Evolutionary conservation across 2,113 vertebrate species (phyloP).

Genomic region (Tenebrosternarchus preto): DNA sequence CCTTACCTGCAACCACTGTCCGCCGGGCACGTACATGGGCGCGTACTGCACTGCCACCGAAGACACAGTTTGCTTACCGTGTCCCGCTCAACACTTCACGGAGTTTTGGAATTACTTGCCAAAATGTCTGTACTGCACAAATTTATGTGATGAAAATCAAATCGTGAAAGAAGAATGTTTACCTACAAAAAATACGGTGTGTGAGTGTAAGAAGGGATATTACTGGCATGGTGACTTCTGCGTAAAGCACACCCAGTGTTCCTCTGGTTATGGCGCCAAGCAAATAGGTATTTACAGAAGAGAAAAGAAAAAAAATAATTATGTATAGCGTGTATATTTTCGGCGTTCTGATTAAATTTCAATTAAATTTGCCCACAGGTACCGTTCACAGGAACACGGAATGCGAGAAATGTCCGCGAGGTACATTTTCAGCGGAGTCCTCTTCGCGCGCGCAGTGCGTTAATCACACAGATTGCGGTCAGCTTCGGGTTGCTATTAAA

Average conservation of each 20-base stretch:
- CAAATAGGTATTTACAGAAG: conserved; percentile 51
- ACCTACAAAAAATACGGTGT: conserved; percentile 60
- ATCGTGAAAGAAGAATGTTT: conserved; percentile 67
- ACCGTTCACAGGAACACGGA: conserved; percentile 58
- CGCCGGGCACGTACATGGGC: conserved; percentile 58
- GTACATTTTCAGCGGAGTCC: conserved; percentile 63
- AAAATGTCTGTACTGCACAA: conserved; percentile 71
- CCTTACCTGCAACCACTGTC: conserved; percentile 64
- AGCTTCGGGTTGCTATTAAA: conserved; percentile 31
- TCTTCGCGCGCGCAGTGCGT: conserved; percentile 60
- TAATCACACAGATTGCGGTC: conserved; percentile 64
- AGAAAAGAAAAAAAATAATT: too few species aligned
- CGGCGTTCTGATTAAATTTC: too few species aligned
- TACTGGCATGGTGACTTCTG: conserved; percentile 63
- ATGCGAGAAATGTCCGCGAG: conserved; percentile 63
- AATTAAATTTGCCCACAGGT: conserved; percentile 53
- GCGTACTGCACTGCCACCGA: conserved; percentile 58
- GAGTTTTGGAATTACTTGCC: conserved; percentile 71
- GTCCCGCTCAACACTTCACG: conserved; percentile 61
- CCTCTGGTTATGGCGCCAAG: conserved; percentile 60
- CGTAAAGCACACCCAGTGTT: conserved; percentile 57
- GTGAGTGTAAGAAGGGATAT: conserved; percentile 69
- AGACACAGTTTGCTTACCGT: conserved; percentile 60
- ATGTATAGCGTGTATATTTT: too few species aligned
- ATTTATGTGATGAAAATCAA: conserved; percentile 60